Evolutionary conservation across 2,113 vertebrate genomes (phyloP), one percentile per base, ranked within the genome.

Genomic region (Hirundichthys speculiger): DNA sequence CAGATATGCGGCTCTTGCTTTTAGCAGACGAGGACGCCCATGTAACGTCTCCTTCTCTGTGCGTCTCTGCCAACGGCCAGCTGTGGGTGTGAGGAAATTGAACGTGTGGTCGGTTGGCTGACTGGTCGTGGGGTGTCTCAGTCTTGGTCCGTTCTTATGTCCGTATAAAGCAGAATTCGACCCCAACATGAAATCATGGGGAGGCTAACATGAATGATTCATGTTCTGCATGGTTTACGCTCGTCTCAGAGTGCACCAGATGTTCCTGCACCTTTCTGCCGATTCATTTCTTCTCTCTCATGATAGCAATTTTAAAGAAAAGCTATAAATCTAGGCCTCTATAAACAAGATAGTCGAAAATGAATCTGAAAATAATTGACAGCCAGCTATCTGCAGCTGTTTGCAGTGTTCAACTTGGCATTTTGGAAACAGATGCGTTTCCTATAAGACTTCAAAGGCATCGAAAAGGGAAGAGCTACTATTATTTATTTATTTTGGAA

Each of bases 401-500:
- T 10, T 6, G 7, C 30, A 34, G 6, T 10, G 30, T 34, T 34
- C 6, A 19, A 45, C 77, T 73, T 46, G 64, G 41, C 70, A 79
- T 90, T 64, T 73, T 69, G 50, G 56, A 84, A 57, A 68, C 40
- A 46, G 54, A 16, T 19, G 57, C 51, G 34, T 67, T 74, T 55
- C 64, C 43, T 14, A n/a, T n/a, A 47, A 49, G 65, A 79, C 47
- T 66, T 73, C 53, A 78, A 69, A 82, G 68, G 69, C 69, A 60
- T 76, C 21, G 59, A 42, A 66, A 81, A 73, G 1, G 19, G 58
- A 58, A 78, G 86, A 75, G 4, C 64, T 74, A 75, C 67, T 51
- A 81, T 90, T 88, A 92, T 90, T 92, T 93, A 93, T 91, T 92
- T 90, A 85, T 86, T 92, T 53, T 13, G 45, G 84, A 92, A 90